Evolutionary conservation across 2,888 invertebrate genomes (phyloP).

Genomic region (Sarcophaga caerulescens): DNA sequence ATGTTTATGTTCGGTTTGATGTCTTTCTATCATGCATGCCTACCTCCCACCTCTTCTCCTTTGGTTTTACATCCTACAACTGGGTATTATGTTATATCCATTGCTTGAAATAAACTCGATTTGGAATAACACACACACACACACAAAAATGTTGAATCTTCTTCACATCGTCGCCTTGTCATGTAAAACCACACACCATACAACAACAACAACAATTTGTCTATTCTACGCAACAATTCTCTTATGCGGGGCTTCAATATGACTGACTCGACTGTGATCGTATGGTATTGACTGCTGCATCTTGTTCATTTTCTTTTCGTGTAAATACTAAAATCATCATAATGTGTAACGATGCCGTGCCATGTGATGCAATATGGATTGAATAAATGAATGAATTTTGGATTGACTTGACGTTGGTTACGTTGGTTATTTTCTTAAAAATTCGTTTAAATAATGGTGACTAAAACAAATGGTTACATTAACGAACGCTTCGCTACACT

Average conservation of each 20-base stretch:
- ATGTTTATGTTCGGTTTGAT: slow-evolving; percentile 25
- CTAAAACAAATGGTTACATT: slow-evolving; percentile 38
- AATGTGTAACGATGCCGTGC: neutral
- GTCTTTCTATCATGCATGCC: slow-evolving; percentile 2
- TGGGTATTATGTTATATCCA: neutral
- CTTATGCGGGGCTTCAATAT: slow-evolving; percentile 15
- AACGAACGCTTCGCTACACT: slow-evolving; percentile 11
- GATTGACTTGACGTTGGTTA: slow-evolving; percentile 30
- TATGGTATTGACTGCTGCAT: slow-evolving; percentile 20
- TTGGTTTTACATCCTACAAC: neutral
- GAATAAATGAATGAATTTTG: slow-evolving; percentile 24
- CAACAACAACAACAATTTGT: slow-evolving; percentile 17
- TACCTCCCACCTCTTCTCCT: neutral
- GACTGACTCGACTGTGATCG: slow-evolving; percentile 45
- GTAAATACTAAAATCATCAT: slow-evolving; percentile 15
- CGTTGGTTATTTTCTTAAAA: slow-evolving; percentile 27
- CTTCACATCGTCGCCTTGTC: slow-evolving; percentile 20
- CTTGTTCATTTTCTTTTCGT: neutral
- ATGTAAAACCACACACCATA: slow-evolving; percentile 23
- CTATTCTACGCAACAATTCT: neutral
- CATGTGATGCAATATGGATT: neutral
- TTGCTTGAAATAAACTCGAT: slow-evolving; percentile 4
- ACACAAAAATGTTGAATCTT: slow-evolving; percentile 40
- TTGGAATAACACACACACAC: neutral
- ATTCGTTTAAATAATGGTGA: slow-evolving; percentile 37